phyloP scores from a whole-genome alignment of 1,140 invertebrate species.

The Bacillus rossius region DNA sequence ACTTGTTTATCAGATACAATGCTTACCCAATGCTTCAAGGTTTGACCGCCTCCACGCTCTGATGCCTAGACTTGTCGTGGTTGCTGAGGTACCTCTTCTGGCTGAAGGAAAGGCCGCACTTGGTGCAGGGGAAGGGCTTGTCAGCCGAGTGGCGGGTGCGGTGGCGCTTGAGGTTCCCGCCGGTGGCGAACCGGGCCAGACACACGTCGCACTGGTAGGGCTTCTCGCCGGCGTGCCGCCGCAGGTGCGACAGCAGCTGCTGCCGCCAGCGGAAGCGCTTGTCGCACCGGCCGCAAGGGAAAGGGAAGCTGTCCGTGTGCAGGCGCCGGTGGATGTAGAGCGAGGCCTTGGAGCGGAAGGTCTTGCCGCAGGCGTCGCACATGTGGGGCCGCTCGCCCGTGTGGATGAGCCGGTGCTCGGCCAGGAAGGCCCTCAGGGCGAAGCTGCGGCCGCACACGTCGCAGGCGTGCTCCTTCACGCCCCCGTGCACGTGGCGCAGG shows the following conservation, averaged over 20 bases:
- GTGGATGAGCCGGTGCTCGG: constrained; percentile 52
- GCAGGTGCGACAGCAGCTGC: constrained; percentile 50
- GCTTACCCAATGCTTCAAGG: too few relatives aligned
- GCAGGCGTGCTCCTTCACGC: constrained; percentile 51
- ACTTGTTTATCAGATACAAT: too few relatives aligned
- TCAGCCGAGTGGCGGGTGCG: constrained; percentile 44
- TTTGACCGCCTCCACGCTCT: too few relatives aligned
- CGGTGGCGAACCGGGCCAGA: constrained; percentile 46
- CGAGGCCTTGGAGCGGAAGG: constrained; percentile 48
- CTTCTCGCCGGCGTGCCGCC: constrained; percentile 44
- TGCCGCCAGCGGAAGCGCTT: constrained; percentile 48
- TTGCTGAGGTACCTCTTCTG: constrained; percentile 45
- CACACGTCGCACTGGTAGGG: constrained; percentile 47
- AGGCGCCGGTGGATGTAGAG: constrained; percentile 49
- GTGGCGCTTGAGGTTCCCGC: constrained; percentile 46
- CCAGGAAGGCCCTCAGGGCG: constrained; percentile 44
- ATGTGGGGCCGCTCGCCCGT: constrained; percentile 53
- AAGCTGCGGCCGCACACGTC: constrained; percentile 50
- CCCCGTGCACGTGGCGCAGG: constrained; percentile 55
- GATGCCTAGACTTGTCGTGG: constrained; percentile 18
- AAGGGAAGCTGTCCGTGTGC: constrained; percentile 46
- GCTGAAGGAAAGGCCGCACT: constrained; percentile 50
- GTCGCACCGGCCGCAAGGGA: constrained; percentile 43
- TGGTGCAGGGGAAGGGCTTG: constrained; percentile 46
- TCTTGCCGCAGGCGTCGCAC: constrained; percentile 52